Evolutionary conservation across 2,113 vertebrate genomes (phyloP), one percentile per base, ranked within the genome.

Genomic region (Lagopus muta): DNA sequence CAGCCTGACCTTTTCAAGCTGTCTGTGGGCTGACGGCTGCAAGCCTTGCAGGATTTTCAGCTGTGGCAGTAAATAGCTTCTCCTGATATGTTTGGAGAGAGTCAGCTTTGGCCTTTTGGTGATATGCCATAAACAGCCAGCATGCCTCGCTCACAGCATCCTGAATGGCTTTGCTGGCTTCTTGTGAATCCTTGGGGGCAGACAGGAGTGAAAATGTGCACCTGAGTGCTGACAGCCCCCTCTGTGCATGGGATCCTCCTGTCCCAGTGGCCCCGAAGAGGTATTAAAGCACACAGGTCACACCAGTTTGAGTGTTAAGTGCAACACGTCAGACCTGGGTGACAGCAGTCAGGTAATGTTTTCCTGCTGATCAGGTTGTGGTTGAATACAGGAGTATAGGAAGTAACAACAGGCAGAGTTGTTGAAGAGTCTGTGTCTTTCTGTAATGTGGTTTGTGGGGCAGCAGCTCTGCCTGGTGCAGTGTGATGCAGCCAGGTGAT

Each of bases 1-100:
- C 40, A 43, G 40, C 73, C 88, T 84, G 93, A 65, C 95, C 95
- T 93, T 93, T 84, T 65, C 92, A 65, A 75, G 90, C 73, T 21
- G 76, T 82, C 78, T 48, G 2, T 7, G 34, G 75, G 82, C 14
- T 30, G 69, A 83, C 0, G 1, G 25, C 60, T 72, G 13, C 28
- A 78, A 69, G 73, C 32, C 6, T 8, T 43, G 60, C 77, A 61
- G n/a, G 80, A 18, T n/a, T 55, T 27, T 65, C 0, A 1, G 69
- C 0, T 0, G 57, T 48, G 83, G 50, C 83, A 79, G 66, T 43
- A 67, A 86, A 90, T 25, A 82, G 52, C 73, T 78, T 64, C 57
- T 85, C 83, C 83, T 70, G 93, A 45, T 22, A 9, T 0, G 52
- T 42, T 72, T 72, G 58, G 15, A 9, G 77, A 45, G 57, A 36